Evolutionary conservation across 2,113 vertebrate species (phyloP), one percentile per base, ranked within the genome.

Genomic region (Salvator merianae): DNA sequence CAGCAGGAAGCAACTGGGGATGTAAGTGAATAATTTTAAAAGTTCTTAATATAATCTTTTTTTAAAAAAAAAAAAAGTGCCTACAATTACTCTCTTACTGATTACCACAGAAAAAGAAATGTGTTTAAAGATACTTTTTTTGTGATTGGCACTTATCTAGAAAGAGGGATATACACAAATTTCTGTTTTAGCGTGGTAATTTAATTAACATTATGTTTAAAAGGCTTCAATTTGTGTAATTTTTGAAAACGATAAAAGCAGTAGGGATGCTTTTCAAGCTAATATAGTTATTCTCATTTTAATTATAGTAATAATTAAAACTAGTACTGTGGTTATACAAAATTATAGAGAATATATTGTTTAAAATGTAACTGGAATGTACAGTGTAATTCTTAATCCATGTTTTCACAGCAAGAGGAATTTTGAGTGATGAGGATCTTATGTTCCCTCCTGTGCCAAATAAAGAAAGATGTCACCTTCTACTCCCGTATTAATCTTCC

Each of bases 231-330:
- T 75, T 75, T 30, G 24, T 77, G 75, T 26, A 6, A 14, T 38
- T 63, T 63, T 30, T 5, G 13, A 66, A 79, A 79, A 43, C 79
- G 86, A 34, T 10, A 70, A 50, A 66, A 32, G 85, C 79, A 66
- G 5, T 68, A 83, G 40, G 75, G 1, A 36, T 79, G 82, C 30
- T 82, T 18, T 83, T 85, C 53, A 84, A 77, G 34, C 77, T 87
- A 81, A 85, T 87, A 26, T 85, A 87, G 53, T 26, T 85, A 68
- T 50, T 69, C 22, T 80, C 4, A 32, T 69, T 50, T 30, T 26
- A 69, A 87, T 91, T 89, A 77, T 24, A 83, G 34, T 83, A 93
- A 87, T 89, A 32, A 26, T 70, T n/a, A 69, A 89, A 90, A 85
- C 74, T 5, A 85, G 74, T 78, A 91, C 40, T 89, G 50, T 14